A percentile compares a stretch with the other conserved stretches of the same genome.
Conservation (phyloP, 2,797 vertebrate genomes). For the Florisuga fusca region DNA sequence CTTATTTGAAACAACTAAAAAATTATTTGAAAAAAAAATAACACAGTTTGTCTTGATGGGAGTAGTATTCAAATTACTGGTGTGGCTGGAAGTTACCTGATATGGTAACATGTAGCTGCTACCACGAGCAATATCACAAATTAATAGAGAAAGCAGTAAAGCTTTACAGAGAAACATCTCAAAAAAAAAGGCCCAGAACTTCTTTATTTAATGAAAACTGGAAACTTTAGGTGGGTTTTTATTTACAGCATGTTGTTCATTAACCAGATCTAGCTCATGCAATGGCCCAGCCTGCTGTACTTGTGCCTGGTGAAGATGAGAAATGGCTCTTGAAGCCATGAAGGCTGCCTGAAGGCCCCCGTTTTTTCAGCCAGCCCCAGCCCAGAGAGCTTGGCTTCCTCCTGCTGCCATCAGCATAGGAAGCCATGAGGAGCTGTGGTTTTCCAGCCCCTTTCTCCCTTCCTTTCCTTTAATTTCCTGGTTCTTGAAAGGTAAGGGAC, state of each 20-base stretch:
- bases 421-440: neutral
- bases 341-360: neutral
- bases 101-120: neutral
- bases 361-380: neutral
- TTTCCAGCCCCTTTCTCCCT: neutral
- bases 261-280: neutral
- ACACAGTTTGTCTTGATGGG: neutral
- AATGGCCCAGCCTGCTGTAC: neutral
- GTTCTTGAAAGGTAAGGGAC: neutral
- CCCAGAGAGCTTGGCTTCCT: neutral
- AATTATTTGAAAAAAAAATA: neutral
- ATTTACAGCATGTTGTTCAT: neutral
- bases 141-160: neutral
- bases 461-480: neutral
- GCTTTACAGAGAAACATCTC: neutral
- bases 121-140: neutral
- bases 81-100: neutral
- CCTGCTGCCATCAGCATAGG: fast-evolving
- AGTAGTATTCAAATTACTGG: neutral
- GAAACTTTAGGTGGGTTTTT: neutral
- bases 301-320: neutral
- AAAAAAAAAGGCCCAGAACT: neutral
- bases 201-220: neutral
- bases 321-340: neutral
- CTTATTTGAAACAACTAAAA: neutral